Percentiles rank a stretch among this genome's conserved stretches.
These are phyloP conservation scores for Neomonachus schauinslandi DNA, from an alignment of 2,113 vertebrate genomes.

Conservation along the genomic window DNA sequence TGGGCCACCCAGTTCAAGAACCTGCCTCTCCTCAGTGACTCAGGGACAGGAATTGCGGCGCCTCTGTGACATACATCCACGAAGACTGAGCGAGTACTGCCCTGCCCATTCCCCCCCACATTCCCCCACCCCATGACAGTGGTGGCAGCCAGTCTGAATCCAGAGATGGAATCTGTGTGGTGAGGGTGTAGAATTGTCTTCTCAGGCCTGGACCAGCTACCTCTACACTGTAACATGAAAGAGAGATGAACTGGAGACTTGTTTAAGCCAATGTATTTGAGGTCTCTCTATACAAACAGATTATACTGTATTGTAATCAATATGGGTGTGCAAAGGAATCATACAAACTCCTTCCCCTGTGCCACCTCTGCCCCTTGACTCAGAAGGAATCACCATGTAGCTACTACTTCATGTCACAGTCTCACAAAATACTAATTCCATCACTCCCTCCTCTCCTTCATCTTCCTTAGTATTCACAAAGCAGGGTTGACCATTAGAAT, in stretches of 20 bases:
- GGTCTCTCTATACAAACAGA: neutral
- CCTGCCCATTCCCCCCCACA: too few relatives aligned
- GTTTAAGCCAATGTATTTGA: neutral
- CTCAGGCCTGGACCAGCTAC: neutral
- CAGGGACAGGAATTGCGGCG: rapidly evolving
- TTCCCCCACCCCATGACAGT: neutral
- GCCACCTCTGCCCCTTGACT: neutral
- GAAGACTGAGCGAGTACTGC: neutral
- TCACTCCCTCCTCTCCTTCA: neutral
- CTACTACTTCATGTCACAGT: neutral
- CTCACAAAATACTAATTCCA: neutral
- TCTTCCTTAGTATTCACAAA: neutral
- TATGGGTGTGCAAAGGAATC: neutral
- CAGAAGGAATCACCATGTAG: neutral
- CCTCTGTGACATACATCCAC: neutral
- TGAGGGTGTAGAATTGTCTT: neutral
- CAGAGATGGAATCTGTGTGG: neutral
- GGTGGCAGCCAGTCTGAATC: neutral
- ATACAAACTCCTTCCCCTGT: neutral
- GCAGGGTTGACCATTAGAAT: neutral
- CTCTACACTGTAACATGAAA: neutral
- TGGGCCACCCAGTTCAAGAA: neutral
- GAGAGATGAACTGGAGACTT: neutral
- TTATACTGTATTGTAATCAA: neutral
- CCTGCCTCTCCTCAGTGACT: neutral